Evolutionary conservation across 2,113 vertebrate genomes (phyloP).

Genomic region (Nestor notabilis): DNA sequence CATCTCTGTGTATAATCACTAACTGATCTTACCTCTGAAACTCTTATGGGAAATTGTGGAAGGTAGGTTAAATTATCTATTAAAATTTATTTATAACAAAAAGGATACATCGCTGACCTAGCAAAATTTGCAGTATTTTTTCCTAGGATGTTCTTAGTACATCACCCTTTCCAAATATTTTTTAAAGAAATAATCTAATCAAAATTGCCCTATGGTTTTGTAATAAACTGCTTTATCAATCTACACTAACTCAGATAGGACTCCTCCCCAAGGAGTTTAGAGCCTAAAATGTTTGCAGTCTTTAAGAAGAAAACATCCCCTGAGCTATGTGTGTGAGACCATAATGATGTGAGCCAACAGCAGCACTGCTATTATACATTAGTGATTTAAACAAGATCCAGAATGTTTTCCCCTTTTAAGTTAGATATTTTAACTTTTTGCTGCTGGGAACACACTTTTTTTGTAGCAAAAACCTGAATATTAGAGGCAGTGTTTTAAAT

Average conservation of each 20-base stretch:
- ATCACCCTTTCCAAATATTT: background rate
- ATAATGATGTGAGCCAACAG: background rate
- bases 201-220: background rate
- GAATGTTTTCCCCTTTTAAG: constrained; percentile 22
- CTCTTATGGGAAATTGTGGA: background rate
- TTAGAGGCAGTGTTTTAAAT: constrained; percentile 47
- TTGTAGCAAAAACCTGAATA: constrained; percentile 27
- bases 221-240: background rate
- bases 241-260: background rate
- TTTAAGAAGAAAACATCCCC: background rate
- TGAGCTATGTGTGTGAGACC: background rate
- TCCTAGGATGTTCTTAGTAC: background rate
- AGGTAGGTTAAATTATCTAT: background rate
- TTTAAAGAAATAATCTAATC: background rate
- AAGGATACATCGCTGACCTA: background rate
- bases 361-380: background rate
- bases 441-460: background rate
- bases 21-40: background rate
- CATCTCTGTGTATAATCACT: background rate
- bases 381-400: constrained; percentile 20
- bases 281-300: background rate
- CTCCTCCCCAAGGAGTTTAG: background rate
- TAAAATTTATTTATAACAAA: background rate
- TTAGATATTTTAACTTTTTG: constrained; percentile 32
- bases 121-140: background rate